Evolutionary conservation across 2,113 vertebrate genomes (phyloP).

Genomic region (Pitta sordida): DNA sequence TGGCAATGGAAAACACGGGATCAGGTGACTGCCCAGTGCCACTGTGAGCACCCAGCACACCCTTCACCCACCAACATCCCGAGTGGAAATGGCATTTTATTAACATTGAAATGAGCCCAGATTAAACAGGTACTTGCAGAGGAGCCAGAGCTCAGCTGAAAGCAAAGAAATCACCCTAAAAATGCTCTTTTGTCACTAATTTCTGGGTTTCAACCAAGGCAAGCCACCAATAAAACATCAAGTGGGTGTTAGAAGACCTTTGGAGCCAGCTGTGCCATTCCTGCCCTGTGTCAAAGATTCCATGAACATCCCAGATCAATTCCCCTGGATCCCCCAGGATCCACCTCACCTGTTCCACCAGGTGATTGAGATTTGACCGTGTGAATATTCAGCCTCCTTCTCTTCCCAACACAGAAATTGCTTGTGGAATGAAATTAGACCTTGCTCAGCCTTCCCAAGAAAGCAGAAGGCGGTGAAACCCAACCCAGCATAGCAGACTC

Average conservation of each 20-base stretch:
- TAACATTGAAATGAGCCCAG: not conserved
- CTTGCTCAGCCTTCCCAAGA: not conserved
- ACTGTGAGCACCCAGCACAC: not conserved
- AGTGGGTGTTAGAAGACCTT: not conserved
- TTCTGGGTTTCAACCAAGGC: not conserved
- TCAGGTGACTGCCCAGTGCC: not conserved
- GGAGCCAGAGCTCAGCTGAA: not conserved
- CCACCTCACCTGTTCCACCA: not conserved
- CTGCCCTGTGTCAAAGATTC: not conserved
- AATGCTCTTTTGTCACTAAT: too few species aligned
- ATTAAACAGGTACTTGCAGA: not conserved
- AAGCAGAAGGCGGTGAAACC: slow-evolving; percentile 2
- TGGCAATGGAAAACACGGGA: not conserved
- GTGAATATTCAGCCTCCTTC: not conserved
- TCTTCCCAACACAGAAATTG: not conserved
- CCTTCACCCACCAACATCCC: not conserved
- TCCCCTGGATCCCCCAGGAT: not conserved
- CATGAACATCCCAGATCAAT: not conserved
- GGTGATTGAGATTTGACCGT: not conserved
- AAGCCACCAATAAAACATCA: not conserved
- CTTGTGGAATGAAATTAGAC: not conserved
- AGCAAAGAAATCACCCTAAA: not conserved
- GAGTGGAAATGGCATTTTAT: not conserved
- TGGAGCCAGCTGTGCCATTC: not conserved
- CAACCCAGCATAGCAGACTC: not conserved